Evolutionary conservation across 2,797 vertebrate genomes (phyloP), one percentile per base, ranked within the genome.

Genomic region (Manis javanica): DNA sequence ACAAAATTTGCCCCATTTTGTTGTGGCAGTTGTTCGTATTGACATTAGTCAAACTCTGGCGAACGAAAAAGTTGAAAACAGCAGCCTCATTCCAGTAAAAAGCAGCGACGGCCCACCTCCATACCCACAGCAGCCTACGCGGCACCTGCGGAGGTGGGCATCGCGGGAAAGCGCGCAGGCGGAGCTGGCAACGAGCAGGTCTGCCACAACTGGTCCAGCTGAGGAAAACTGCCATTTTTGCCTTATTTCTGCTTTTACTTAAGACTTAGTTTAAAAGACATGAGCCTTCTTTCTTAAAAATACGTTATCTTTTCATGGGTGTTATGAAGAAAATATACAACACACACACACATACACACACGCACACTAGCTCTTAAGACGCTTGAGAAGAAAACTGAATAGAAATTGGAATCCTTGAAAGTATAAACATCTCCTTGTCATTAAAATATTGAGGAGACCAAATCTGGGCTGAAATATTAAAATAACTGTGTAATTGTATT

Each of bases 241-340:
- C 5, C 34, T 51, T 84, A 82, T 69, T 89, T 91, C 93, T 82
- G 7, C 59, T 91, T 95, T 96, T 59, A 55, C 78, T 71, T 94
- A 84, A 85, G 39, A 55, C 49, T 29, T 71, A 18, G 5, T 63
- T 96, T 71, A 69, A 55, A 82, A 93, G 37, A 69, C 12, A 79
- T 46, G 46, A 75, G 11, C 26, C 13, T 85, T 90, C 53, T 79
- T 95, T 31, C 14, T 68, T 61, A 78, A 90, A 74, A 59, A 59
- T 39, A 72, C 13, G 1, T 77, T 77, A 64, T 68, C 11, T 82
- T 91, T 84, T 83, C 29, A 59, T 42, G 49, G 21, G 7, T 87
- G 18, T 90, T 63, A 64, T 14, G 26, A 91, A 75, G 16, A 87
- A 90, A 87, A 51, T 72, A 68, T 26, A 78, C 16, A 61, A 55